A percentile compares a stretch with the other conserved stretches of the same genome.
phyloP scores from a whole-genome alignment of 2,888 invertebrate species.

The Lingula anatina region DNA sequence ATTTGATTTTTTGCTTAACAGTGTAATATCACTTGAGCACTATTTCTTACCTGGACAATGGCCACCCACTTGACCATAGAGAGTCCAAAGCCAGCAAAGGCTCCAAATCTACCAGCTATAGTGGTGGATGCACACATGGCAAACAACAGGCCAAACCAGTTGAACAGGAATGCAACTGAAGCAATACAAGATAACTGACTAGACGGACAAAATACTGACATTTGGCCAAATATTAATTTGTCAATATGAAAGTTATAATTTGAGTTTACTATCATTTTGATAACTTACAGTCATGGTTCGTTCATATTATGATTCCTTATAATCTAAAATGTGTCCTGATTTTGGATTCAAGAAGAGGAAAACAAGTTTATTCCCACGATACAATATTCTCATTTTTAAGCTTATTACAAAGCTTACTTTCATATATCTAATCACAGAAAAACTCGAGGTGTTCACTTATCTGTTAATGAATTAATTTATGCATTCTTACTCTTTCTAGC shows the following conservation, averaged over 20 bases:
- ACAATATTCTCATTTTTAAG: too few relatives aligned
- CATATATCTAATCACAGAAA: neutral
- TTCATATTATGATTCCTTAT: neutral
- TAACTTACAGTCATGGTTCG: neutral
- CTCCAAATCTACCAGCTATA: conserved; percentile 87
- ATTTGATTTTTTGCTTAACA: too few relatives aligned
- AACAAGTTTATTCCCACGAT: too few relatives aligned
- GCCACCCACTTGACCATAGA: conserved; percentile 93
- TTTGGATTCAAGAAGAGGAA: too few relatives aligned
- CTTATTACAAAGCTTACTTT: too few relatives aligned
- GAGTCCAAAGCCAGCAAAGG: conserved; percentile 85
- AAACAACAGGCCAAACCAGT: conserved; percentile 90
- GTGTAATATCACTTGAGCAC: too few relatives aligned
- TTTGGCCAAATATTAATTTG: neutral
- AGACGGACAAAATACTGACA: neutral
- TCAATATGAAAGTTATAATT: neutral
- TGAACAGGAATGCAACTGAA: conserved; percentile 87
- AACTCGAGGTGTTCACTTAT: neutral
- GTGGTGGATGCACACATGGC: conserved; percentile 92
- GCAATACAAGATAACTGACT: too few relatives aligned
- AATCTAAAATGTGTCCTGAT: neutral
- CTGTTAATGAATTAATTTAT: too few relatives aligned
- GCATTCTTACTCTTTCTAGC: too few relatives aligned
- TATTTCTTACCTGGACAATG: conserved; percentile 71
- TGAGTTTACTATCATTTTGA: neutral